A percentile compares a stretch with the other conserved stretches of the same genome.
Evolutionary conservation across 2,113 vertebrate species (phyloP).

Genomic region (Athene cunicularia): DNA sequence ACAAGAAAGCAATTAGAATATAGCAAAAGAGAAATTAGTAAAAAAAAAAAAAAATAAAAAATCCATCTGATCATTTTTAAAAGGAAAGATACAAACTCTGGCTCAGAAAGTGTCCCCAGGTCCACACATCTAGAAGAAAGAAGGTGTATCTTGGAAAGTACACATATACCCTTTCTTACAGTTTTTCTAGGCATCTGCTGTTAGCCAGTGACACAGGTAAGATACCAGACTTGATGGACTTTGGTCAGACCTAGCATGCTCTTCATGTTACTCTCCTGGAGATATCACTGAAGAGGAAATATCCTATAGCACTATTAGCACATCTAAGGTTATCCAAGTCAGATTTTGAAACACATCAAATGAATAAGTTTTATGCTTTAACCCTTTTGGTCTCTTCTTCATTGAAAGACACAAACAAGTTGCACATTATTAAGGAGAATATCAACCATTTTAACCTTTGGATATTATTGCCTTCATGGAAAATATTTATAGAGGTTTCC

Average conservation of each 20-base stretch:
- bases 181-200: not conserved
- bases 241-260: not conserved
- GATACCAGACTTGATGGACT: not conserved
- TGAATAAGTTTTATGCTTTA: not conserved
- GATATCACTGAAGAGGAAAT: not conserved
- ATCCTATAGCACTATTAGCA: not conserved
- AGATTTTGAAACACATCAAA: not conserved
- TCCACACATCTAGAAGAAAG: not conserved
- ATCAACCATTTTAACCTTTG: not conserved
- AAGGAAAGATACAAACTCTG: not conserved
- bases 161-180: not conserved
- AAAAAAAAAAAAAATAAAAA: not conserved
- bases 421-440: not conserved
- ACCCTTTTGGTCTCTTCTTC: not conserved
- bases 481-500: not conserved
- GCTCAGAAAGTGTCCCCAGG: not conserved
- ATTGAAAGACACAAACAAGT: not conserved
- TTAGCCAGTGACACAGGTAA: not conserved
- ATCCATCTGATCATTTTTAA: not conserved
- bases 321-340: not conserved
- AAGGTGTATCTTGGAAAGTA: not conserved
- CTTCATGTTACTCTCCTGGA: not conserved
- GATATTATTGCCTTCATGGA: not conserved
- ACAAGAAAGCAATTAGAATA: not conserved
- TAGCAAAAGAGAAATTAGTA: not conserved